Base-by-base conservation (phyloP, 1,140 invertebrate genomes). In the Pomacea maculata region DNA sequence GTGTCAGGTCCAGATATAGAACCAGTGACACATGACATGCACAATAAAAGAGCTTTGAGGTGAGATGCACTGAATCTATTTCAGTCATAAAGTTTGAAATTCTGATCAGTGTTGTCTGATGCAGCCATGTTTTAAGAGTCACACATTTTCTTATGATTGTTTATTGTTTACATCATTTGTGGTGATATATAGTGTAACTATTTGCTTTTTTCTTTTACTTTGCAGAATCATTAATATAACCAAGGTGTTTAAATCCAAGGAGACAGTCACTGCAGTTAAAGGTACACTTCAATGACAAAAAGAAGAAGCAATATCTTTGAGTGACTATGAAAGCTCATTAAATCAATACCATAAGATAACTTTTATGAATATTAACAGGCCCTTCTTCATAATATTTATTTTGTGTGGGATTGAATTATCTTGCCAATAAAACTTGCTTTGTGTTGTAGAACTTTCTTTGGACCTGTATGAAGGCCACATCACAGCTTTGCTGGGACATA, bases 401-500 rank as follows among this genome's bases (percentile, higher is more conserved):
- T 45, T 45, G 34, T 45, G 0, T 45, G 34, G 34, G 34, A 45
- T 6, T 45, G 34, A 45, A 45, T 4, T 45, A 45, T 45, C 34
- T 45, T 45, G 34, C 34, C 34, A 45, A 45, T 45, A 45, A 45
- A 45, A 45, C 70, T 65, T 34, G 65, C 29, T 73, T 15, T 80
- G 21, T 81, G 52, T 73, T 85, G 21, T 80, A 90, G 89, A 82
- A 11, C 75, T 91, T 61, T 86, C 82, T 64, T 90, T 96, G 17
- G 94, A 94, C 80, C 95, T 96, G 45, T 91, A 91, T 83, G 94
- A 95, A 89, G 94, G 94, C 14, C 95, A 96, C 90, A 96, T 98
- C 81, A 97, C 96, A 9, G 95, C 95, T 10, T 93, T 98, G 71
- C 91, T 98, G 67, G 97, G 96, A 0, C 96, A 97, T 88, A 97